Evolutionary conservation across 2,797 vertebrate species (phyloP), one percentile per base, ranked within the genome.

Genomic region (Brachymystax lenok): DNA sequence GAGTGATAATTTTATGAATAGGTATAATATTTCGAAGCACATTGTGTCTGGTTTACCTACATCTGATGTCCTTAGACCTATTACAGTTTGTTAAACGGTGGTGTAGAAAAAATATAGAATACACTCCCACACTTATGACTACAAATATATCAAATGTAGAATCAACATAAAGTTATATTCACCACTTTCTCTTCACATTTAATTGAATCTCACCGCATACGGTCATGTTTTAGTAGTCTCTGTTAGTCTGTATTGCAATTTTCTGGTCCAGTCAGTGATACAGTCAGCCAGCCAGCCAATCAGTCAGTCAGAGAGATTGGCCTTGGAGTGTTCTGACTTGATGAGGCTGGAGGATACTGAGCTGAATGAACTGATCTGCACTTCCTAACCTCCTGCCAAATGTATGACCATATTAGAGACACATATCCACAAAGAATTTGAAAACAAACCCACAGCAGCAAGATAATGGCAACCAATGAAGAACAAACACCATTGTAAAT

Each of bases 241-340:
- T 33, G 14, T n/a, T 35, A 17, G 28, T 56, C 56, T 61, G 33
- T 21, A 28, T 56, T 28, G 71, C 51, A 72, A 30, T 33, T 35
- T 14, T 59, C 30, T 21, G 14, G 33, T 17, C 8, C 6, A 13
- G 12, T 33, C n/a, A 70, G 67, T 17, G 6, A 19, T 27, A 17
- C 16, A 30, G 6, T 52, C 33, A n/a, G 33, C 1, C 50, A 54
- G 24, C 51, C 52, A 54, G 54, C 24, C 68, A 59, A 3, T 13
- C 17, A 54, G 46, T 28, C 27, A 52, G 2, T 74, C 28, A 64
- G 61, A 75, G 27, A 59, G 30, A 54, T 61, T 51, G n/a, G 46
- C 56, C 33, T 30, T 56, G 61, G 27, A 76, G 17, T 21, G 51
- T 24, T 77, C 46, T 33, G 74, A 77, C 59, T 78, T 72, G 67